Evolutionary conservation across 23 tunicate species (phyloP).

Genomic region (Aplidium turbinatum): DNA sequence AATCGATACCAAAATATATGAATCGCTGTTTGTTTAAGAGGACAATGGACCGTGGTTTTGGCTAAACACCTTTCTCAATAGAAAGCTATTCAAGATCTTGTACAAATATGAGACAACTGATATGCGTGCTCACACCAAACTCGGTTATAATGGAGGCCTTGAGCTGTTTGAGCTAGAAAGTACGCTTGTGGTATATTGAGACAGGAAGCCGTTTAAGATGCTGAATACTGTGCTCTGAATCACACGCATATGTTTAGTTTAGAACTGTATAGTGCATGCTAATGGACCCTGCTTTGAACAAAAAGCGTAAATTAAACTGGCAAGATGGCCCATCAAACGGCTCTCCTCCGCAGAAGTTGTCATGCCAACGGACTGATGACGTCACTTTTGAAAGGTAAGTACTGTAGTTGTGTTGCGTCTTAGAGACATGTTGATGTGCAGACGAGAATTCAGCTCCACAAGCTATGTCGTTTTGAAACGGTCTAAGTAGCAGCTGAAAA

Average conservation of each 20-base stretch:
- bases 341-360: slow-evolving; percentile 29
- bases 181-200: slow-evolving; percentile 2
- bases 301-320: slow-evolving; percentile 25
- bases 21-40: slow-evolving; percentile 18
- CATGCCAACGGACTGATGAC: slow-evolving; percentile 45
- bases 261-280: no score
- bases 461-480: no score
- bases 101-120: slow-evolving; percentile 36
- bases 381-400: slow-evolving; percentile 25
- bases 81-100: slow-evolving; percentile 15
- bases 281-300: slow-evolving; percentile 4
- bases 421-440: no score
- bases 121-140: slow-evolving; percentile 4
- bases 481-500: no score
- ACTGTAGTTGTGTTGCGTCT: not conserved
- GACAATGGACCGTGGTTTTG: not conserved
- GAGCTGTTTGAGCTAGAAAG: no score
- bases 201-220: slow-evolving; percentile 39
- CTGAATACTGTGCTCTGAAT: slow-evolving; percentile 7
- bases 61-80: slow-evolving; percentile 41
- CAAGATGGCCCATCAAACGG: not conserved
- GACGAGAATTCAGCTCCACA: no score
- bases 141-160: not conserved
- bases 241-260: slow-evolving; percentile 2
- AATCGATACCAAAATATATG: slow-evolving; percentile 19